Percentiles rank a stretch among this genome's conserved stretches.
Conservation (phyloP, 2,888 invertebrate species). For the Callyntrura guangdongensis region DNA sequence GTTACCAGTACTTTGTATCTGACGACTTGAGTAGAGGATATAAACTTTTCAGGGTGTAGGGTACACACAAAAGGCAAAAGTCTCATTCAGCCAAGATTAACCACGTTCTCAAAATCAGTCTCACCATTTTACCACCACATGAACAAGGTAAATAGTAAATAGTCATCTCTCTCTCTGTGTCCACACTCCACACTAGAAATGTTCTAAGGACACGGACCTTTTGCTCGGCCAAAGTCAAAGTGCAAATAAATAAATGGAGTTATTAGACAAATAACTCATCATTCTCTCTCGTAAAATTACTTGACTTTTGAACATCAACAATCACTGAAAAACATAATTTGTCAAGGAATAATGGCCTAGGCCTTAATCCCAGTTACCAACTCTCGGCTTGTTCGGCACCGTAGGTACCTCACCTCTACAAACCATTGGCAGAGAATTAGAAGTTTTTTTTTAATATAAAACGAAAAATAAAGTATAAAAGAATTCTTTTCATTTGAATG, state of each 20-base stretch:
- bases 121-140: too few relatives aligned
- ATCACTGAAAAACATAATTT: background rate
- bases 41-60: too few relatives aligned
- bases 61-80: too few relatives aligned
- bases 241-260: slow-evolving; percentile 32
- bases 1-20: too few relatives aligned
- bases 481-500: slow-evolving; percentile 36
- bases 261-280: slow-evolving; percentile 13
- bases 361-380: too few relatives aligned
- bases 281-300: slow-evolving; percentile 1
- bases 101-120: too few relatives aligned
- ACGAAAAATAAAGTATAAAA: slow-evolving; percentile 6
- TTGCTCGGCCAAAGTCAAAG: slow-evolving; percentile 13
- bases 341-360: background rate
- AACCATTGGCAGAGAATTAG: background rate
- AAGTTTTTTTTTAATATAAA: background rate
- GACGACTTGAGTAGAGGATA: too few relatives aligned
- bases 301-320: background rate
- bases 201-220: background rate
- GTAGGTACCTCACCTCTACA: background rate
- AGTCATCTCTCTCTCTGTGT: too few relatives aligned
- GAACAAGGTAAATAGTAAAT: too few relatives aligned
- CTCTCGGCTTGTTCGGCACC: too few relatives aligned
- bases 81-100: too few relatives aligned
- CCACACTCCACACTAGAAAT: too few relatives aligned